A percentile compares a stretch with the other conserved stretches of the same genome.
Evolutionary conservation across 2,113 vertebrate species (phyloP).

Genomic region (Phoenicopterus ruber): DNA sequence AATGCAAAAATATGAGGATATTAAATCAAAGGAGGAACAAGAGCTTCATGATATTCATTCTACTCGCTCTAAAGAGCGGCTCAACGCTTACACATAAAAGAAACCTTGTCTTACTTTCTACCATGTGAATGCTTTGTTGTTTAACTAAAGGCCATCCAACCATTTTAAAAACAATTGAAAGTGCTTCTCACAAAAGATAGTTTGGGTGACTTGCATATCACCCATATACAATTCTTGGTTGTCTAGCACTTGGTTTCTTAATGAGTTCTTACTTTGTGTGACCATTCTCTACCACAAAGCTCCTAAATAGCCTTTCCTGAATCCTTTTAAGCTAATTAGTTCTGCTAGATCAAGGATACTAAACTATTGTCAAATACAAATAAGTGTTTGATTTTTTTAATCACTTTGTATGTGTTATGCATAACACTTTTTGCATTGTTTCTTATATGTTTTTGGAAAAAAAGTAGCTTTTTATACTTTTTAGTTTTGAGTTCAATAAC

Average conservation of each 20-base stretch:
- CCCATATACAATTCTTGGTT: conserved; percentile 67
- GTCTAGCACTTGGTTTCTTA: conserved; percentile 75
- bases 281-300: conserved; percentile 74
- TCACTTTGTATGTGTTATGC: conserved; percentile 75
- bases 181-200: conserved; percentile 79
- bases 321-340: conserved; percentile 67
- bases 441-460: conserved; percentile 80
- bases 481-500: conserved; percentile 81
- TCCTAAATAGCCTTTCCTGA: conserved; percentile 71
- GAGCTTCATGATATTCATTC: conserved; percentile 99
- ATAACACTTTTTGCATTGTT: conserved; percentile 80
- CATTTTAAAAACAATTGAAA: conserved; percentile 72
- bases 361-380: conserved; percentile 71
- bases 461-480: conserved; percentile 84
- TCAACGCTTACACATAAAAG: conserved; percentile 97
- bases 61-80: conserved; percentile 98
- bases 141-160: conserved; percentile 77
- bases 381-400: conserved; percentile 78
- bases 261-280: conserved; percentile 71
- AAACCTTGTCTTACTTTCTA: conserved; percentile 37
- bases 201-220: conserved; percentile 70
- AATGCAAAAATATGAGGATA: conserved; percentile 99
- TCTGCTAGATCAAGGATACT: conserved; percentile 68
- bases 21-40: conserved; percentile 99
- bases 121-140: conserved; percentile 75